Percentiles rank a stretch among this genome's conserved stretches.
Conservation (phyloP, 1,140 invertebrate genomes). For the Cherax destructor region DNA sequence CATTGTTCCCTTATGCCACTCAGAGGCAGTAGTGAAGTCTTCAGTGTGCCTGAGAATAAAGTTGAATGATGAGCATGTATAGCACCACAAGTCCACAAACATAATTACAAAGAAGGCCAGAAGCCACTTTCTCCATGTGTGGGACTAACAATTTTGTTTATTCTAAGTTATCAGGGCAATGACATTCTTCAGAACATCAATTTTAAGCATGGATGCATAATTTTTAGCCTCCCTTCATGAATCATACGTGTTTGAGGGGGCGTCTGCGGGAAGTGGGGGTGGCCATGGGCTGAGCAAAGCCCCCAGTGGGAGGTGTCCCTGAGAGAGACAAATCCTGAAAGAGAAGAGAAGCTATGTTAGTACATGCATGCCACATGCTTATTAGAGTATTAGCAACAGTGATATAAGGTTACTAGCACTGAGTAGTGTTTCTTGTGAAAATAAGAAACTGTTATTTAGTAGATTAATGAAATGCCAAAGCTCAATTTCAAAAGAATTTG, state of each 20-base stretch:
- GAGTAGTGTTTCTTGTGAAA: no score
- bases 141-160: not conserved
- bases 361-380: slow-evolving; percentile 40
- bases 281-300: slow-evolving; percentile 62
- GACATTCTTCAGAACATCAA: slow-evolving; percentile 1
- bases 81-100: not conserved
- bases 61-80: slow-evolving; percentile 9
- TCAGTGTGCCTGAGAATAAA: slow-evolving; percentile 54
- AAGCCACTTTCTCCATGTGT: slow-evolving; percentile 11
- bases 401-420: not conserved
- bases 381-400: not conserved
- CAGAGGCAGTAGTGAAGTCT: slow-evolving; percentile 24
- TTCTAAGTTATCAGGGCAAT: not conserved
- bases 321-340: slow-evolving; percentile 64
- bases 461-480: not conserved
- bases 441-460: not conserved
- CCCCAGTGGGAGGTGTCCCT: slow-evolving; percentile 58
- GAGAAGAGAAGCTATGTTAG: slow-evolving; percentile 53
- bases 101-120: not conserved
- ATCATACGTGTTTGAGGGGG: slow-evolving; percentile 62
- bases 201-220: slow-evolving; percentile 24
- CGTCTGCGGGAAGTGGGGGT: slow-evolving; percentile 63
- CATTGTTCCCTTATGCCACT: slow-evolving; percentile 12
- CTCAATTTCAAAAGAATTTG: not conserved
- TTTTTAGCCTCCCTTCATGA: slow-evolving; percentile 18